Evolutionary conservation across 2,797 vertebrate species (phyloP).

Genomic region (Pipistrellus nathusii): DNA sequence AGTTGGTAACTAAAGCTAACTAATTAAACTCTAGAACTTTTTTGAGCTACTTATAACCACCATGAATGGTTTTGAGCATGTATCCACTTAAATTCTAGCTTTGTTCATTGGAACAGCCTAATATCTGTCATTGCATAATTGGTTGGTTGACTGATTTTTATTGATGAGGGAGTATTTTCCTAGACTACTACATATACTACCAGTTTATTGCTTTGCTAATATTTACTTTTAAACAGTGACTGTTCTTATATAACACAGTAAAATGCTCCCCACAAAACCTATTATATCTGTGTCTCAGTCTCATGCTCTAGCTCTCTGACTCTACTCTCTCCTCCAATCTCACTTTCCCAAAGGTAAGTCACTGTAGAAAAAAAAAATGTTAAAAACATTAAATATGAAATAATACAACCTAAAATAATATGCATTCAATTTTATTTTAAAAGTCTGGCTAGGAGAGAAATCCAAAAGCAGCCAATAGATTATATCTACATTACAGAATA

Average conservation of each 20-base stretch:
- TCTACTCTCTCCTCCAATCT: not conserved
- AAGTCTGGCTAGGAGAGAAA: not conserved
- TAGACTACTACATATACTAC: not conserved
- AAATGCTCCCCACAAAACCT: not conserved
- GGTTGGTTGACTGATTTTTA: not conserved
- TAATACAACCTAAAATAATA: not conserved
- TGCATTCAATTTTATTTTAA: not conserved
- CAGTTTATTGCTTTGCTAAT: not conserved
- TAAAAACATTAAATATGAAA: conserved; percentile 44
- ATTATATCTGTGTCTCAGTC: not conserved
- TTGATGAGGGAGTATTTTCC: not conserved
- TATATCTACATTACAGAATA: not conserved
- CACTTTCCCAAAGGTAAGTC: not conserved
- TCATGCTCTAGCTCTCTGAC: not conserved
- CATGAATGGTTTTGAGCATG: not conserved
- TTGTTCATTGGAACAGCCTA: not conserved
- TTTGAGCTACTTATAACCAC: not conserved
- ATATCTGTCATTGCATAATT: not conserved
- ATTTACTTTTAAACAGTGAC: not conserved
- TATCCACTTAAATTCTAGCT: not conserved
- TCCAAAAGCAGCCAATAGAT: conserved; percentile 12
- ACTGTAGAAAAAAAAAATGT: not conserved
- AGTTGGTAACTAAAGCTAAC: not conserved
- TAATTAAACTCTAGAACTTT: not conserved
- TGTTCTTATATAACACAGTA: not conserved